Percentiles rank a stretch among this genome's conserved stretches.
Evolutionary conservation across 2,113 vertebrate genomes (phyloP).

Genomic region (Chloroceryle aenea): DNA sequence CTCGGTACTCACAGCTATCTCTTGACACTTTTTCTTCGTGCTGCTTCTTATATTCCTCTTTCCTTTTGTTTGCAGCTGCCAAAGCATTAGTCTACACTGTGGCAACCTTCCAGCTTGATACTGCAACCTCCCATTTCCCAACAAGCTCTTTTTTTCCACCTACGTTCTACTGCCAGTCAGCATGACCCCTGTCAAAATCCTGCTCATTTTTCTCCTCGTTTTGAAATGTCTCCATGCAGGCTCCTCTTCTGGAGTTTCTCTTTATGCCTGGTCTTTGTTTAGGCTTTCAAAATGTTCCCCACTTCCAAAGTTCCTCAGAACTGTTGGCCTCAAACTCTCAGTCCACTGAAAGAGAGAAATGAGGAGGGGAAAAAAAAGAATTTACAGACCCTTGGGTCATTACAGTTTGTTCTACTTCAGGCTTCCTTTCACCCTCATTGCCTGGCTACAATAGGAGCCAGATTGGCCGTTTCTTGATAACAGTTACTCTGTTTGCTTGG

Average conservation of each 20-base stretch:
- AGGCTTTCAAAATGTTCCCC: not conserved
- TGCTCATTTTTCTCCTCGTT: not conserved
- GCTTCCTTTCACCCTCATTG: slow-evolving; percentile 30
- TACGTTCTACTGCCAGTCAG: not conserved
- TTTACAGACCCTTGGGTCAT: not conserved
- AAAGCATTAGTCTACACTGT: slow-evolving; percentile 45
- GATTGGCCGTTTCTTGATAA: not conserved
- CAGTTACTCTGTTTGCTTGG: not conserved
- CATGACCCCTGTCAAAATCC: slow-evolving; percentile 30
- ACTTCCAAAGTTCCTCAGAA: not conserved
- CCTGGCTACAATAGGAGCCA: slow-evolving; percentile 8
- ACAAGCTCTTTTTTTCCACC: slow-evolving; percentile 28
- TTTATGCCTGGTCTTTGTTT: not conserved
- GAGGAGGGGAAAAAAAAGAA: slow-evolving; percentile 1
- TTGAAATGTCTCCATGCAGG: not conserved
- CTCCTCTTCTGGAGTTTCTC: not conserved
- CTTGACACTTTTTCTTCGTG: not conserved
- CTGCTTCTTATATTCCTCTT: not conserved
- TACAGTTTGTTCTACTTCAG: slow-evolving; percentile 40
- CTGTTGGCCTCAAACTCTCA: not conserved
- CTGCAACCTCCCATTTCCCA: slow-evolving; percentile 32
- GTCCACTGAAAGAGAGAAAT: not conserved
- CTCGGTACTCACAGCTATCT: not conserved
- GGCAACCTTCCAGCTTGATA: slow-evolving; percentile 55
- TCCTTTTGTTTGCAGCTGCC: slow-evolving; percentile 35